Evolutionary conservation across 2,113 vertebrate species (phyloP).

Genomic region (Aldabrachelys gigantea): DNA sequence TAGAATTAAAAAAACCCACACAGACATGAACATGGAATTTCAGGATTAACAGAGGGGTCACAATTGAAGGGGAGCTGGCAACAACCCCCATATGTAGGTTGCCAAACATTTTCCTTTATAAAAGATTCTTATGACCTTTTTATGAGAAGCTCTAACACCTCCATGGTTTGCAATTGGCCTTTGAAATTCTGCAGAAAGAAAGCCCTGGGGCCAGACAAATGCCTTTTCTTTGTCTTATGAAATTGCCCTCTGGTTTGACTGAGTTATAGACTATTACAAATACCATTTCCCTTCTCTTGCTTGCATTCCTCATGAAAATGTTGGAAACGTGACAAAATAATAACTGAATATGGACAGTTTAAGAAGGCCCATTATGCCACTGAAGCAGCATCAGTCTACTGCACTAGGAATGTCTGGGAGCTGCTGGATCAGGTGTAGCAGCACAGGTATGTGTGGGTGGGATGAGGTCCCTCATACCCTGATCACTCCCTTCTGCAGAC

Average conservation of each 20-base stretch:
- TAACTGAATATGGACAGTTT: too few relatives aligned
- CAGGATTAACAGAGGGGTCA: accelerated
- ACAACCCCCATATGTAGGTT: neutral
- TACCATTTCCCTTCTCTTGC: neutral
- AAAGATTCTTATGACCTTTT: neutral
- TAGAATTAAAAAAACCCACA: neutral
- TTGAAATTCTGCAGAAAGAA: neutral
- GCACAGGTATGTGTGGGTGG: too few relatives aligned
- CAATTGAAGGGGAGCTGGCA: neutral
- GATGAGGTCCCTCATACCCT: too few relatives aligned
- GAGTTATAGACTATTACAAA: neutral
- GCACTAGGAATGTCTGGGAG: too few relatives aligned
- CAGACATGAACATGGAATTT: accelerated
- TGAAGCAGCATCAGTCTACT: too few relatives aligned
- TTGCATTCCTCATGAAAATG: too few relatives aligned
- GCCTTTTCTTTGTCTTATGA: neutral
- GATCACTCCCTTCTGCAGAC: too few relatives aligned
- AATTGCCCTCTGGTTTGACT: neutral
- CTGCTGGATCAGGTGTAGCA: too few relatives aligned
- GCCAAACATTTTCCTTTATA: neutral
- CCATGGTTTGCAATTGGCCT: neutral
- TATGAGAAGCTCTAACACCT: neutral
- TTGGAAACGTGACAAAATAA: too few relatives aligned
- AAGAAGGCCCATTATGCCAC: too few relatives aligned
- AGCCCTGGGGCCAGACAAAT: neutral